Evolutionary conservation across 2,113 vertebrate species (phyloP), one percentile per base, ranked within the genome.

Genomic region (Garra rufa): DNA sequence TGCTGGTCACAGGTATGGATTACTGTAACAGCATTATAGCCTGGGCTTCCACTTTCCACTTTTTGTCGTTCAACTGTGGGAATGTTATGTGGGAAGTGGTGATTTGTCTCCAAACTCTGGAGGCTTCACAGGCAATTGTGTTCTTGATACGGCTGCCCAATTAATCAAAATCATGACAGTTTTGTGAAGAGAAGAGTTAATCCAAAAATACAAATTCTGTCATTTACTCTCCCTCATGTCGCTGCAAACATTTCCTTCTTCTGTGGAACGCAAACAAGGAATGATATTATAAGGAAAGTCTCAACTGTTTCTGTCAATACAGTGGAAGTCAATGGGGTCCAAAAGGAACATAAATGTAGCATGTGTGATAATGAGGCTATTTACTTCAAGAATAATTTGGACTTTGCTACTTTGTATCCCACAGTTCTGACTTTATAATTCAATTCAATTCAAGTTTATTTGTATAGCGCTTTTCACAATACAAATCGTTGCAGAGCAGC

Each of bases 1-100:
- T 98, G 85, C 85, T 97, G 9, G 96, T 98, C 67, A 98, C 97
- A 84, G 97, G 97, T 98, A 87, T 91, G 90, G 65, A 82, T 81
- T 88, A 83, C 19, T 73, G 41, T 74, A 71, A 80, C 55, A 44
- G 15, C 28, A 41, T 77, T 38, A 67, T 26, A 19, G 17, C 13
- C 9, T 81, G 6, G 4, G 3, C 28, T 65, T 80, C 24, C n/a
- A 26, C 55, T 59, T 61, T 13, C 30, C 76, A n/a, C n/a, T n/a
- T 78, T 24, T 41, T 78, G 15, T 52, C 46, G 10, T 76, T 76
- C 28, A 52, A 2, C 46, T 76, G 44, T 52, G 73, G 26, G 24
- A 50, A 28, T 50, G 43, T 50, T 50, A 48, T 44, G 38, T 43
- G 38, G 21, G 69, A 24, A 24, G 41, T 24, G 41, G 41, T 73